Evolutionary conservation across 2,113 vertebrate genomes (phyloP), one percentile per base, ranked within the genome.

Genomic region (Columba janthina): DNA sequence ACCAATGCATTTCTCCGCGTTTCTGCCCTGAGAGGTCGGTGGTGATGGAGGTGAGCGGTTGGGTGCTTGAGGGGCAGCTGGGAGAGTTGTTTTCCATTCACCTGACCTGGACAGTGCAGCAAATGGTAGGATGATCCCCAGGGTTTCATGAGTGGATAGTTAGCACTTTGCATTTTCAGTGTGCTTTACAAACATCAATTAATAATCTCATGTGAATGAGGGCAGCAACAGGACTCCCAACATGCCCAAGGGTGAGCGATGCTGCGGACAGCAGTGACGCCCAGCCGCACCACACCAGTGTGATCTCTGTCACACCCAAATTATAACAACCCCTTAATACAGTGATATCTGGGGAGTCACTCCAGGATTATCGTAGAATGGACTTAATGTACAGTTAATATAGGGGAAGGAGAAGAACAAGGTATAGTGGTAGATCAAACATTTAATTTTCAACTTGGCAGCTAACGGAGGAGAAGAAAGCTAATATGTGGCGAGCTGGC

Each of bases 171-270:
- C 69, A 78, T 89, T 93, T 88, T 40, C 73, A 54, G 26, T 78
- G 73, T 89, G 69, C 76, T 84, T 97, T 93, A 75, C 90, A 78
- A 50, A 31, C 65, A 84, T 90, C 22, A 90, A 92, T 88, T 78
- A 90, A 86, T 95, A 36, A 92, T 73, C 83, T 92, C 50, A 34
- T 25, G 28, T 67, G 88, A 84, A 89, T 24, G 51, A 84, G 76
- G 83, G 38, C 88, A 90, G 82, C 46, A 83, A 15, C 29, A 61
- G 58, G 66, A 50, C 85, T 83, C 22, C 8, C 19, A 13, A 0
- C 0, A 4, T 50, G 16, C 20, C 67, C 2, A 6, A 51, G 75
- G 48, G 67, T 0, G 4, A 73, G 42, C 2, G 6, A 8, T n/a
- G 42, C 56, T 84, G 78, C 34, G 25, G 54, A 40, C 72, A 77